Evolutionary conservation across 2,888 invertebrate genomes (phyloP).

Genomic region (Nomada ferruginata): DNA sequence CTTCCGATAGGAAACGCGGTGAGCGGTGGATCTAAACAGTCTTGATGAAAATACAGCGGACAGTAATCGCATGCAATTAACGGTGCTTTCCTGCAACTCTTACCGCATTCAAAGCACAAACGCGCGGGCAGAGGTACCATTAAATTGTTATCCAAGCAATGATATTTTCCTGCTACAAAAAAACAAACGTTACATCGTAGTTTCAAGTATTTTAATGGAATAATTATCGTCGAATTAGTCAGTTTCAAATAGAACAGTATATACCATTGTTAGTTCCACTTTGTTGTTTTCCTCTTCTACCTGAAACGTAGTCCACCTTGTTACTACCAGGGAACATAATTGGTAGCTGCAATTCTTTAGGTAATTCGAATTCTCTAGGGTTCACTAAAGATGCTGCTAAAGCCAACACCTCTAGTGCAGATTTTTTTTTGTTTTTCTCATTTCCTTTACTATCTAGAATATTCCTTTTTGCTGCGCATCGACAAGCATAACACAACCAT

Average conservation of each 20-base stretch:
- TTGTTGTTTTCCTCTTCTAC: slow-evolving; percentile 78
- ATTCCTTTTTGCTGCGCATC: slow-evolving; percentile 84
- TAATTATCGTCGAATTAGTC: background rate
- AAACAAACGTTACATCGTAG: slow-evolving; percentile 16
- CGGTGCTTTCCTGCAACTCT: slow-evolving; percentile 93
- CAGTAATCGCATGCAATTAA: slow-evolving; percentile 98
- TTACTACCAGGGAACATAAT: slow-evolving; percentile 93
- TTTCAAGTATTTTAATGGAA: slow-evolving; percentile 7
- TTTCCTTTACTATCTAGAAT: slow-evolving; percentile 63
- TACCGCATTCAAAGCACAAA: slow-evolving; percentile 93
- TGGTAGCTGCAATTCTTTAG: slow-evolving; percentile 91
- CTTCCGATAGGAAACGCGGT: slow-evolving; percentile 93
- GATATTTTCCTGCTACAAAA: slow-evolving; percentile 79
- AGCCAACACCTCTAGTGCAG: slow-evolving; percentile 91
- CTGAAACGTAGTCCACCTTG: slow-evolving; percentile 86
- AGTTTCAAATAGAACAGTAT: background rate
- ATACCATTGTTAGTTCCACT: slow-evolving; percentile 76
- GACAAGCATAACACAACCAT: slow-evolving; percentile 96
- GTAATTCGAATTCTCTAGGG: slow-evolving; percentile 95
- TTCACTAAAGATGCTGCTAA: slow-evolving; percentile 93
- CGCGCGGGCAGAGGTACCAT: slow-evolving; percentile 92
- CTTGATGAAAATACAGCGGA: slow-evolving; percentile 94
- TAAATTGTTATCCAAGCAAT: slow-evolving; percentile 80
- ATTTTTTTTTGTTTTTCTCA: slow-evolving; percentile 78
- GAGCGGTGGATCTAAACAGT: slow-evolving; percentile 97